Percentiles rank a stretch among this genome's conserved stretches.
phyloP scores from a whole-genome alignment of 2,113 vertebrate genomes.

The Chaetops frenatus region DNA sequence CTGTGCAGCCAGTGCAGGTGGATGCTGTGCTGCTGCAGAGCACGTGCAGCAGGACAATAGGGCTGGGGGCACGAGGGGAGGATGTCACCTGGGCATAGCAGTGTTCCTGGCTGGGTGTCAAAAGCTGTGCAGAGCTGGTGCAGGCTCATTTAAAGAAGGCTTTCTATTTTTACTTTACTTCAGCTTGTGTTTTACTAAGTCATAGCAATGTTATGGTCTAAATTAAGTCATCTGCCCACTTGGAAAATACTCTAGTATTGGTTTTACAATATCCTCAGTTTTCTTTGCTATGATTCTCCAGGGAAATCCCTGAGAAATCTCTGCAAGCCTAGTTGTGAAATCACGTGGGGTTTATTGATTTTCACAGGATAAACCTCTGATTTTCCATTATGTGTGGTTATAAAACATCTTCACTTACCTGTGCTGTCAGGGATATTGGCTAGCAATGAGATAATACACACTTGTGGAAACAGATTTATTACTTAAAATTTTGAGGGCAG shows the following conservation, averaged over 20 bases:
- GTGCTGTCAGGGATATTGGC: neutral
- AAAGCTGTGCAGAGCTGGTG: neutral
- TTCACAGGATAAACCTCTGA: neutral
- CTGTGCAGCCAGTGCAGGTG: rapidly evolving
- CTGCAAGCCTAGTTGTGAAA: neutral
- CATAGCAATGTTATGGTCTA: neutral
- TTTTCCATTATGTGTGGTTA: neutral
- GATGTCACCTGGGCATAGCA: neutral
- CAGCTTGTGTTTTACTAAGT: neutral
- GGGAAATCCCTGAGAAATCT: neutral
- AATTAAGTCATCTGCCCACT: neutral
- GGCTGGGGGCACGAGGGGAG: neutral
- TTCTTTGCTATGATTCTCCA: neutral
- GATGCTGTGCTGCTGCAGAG: neutral
- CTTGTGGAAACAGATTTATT: neutral
- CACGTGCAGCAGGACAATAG: rapidly evolving
- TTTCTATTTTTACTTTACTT: neutral
- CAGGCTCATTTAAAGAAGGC: neutral
- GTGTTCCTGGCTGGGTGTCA: neutral
- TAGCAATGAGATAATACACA: neutral
- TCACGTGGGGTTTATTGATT: neutral
- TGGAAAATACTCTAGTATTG: neutral
- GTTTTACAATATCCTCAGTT: neutral
- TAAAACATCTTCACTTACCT: neutral
- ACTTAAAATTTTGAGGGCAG: neutral